Evolutionary conservation across 2,888 invertebrate genomes (phyloP), one percentile per base, ranked within the genome.

Genomic region (Cartodere bifasciata): DNA sequence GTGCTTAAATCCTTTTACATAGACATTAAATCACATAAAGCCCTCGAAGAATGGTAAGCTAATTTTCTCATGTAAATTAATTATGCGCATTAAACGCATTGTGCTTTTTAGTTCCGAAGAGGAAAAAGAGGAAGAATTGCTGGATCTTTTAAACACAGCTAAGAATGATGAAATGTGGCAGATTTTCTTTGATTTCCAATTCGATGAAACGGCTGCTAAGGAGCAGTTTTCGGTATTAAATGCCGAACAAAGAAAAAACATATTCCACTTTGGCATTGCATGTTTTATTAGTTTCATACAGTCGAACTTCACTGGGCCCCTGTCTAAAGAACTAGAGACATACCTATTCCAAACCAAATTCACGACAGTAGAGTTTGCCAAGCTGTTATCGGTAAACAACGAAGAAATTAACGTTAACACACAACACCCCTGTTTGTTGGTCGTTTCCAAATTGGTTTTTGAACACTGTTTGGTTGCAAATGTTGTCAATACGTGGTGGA

Each of bases 261-360:
- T 50, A 34, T 52, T 59, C 26, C 49, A 63, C 29, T 55, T 72
- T 29, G 81, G 75, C 2, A 64, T 83, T 11, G 67, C 76, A 20
- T 67, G 75, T 41, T 60, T 85, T 15, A 63, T 80, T 28, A 65
- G 68, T 14, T 91, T 88, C 59, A 68, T 84, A 31, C 81, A 86
- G 54, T 67, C 67, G 30, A 91, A 91, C 59, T 90, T 85, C 71
- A 77, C 78, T 28, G 82, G 88, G 1, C 83, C 85, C 3, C 51
- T 67, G 15, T 53, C 62, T 17, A 49, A 64, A 1, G 48, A 56
- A 24, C 46, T 66, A 26, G 51, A 56, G 9, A 49, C 63, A 17
- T 65, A 64, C 43, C 49, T 68, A 11, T 56, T 58, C 6, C 38
- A 41, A 1, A 53, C 60, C 21, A 64, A 62, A 56, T 66, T 70